phyloP scores from a whole-genome alignment of 2,113 vertebrate genomes.

The Neopipo cinnamomea region DNA sequence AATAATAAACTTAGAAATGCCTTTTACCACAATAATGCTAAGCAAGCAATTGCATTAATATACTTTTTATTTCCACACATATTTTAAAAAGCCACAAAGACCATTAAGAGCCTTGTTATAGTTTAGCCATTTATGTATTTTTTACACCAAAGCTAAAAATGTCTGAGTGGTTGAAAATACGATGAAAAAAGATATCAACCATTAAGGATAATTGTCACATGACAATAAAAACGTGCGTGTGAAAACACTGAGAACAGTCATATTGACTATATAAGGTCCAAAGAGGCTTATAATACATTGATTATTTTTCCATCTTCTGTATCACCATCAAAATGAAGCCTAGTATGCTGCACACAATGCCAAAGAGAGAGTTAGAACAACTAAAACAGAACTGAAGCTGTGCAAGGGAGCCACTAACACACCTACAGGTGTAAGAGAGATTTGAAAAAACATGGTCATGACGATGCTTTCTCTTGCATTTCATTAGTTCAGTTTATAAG shows the following conservation, averaged over 20 bases:
- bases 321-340: neutral
- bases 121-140: neutral
- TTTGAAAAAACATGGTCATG: neutral
- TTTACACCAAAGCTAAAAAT: neutral
- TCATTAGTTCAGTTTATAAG: neutral
- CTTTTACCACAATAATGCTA: slow-evolving; percentile 16
- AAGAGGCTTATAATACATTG: neutral
- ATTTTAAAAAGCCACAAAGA: slow-evolving; percentile 13
- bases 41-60: neutral
- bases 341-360: neutral
- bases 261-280: neutral
- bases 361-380: neutral
- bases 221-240: neutral
- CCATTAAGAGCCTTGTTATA: neutral
- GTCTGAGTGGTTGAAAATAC: neutral
- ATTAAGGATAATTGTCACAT: neutral
- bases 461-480: neutral
- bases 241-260: neutral
- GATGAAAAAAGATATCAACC: neutral
- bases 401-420: neutral
- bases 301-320: neutral
- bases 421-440: neutral
- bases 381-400: neutral
- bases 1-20: neutral
- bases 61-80: neutral